Evolutionary conservation across 2,113 vertebrate genomes (phyloP).

Genomic region (Rhynchomys soricoides): DNA sequence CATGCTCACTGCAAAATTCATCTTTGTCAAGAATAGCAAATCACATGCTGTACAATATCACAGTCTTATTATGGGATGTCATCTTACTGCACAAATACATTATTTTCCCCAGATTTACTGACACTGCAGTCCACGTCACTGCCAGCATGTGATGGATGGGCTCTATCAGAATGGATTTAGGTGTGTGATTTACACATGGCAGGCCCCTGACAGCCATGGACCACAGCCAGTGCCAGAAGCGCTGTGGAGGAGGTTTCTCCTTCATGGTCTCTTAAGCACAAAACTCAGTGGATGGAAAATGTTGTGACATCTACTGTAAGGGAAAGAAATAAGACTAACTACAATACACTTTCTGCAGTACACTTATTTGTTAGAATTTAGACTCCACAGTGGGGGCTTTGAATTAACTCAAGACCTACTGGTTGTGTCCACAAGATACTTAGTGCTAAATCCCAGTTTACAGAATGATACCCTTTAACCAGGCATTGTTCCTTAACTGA

Average conservation of each 20-base stretch:
- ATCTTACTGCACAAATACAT: slow-evolving; percentile 79
- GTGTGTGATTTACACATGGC: slow-evolving; percentile 78
- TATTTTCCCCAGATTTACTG: slow-evolving; percentile 83
- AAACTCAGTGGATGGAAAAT: slow-evolving; percentile 62
- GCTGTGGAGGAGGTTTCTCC: slow-evolving; percentile 72
- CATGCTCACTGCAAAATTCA: slow-evolving; percentile 72
- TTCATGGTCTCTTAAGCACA: slow-evolving; percentile 80
- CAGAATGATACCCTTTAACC: background rate
- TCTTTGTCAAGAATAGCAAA: slow-evolving; percentile 83
- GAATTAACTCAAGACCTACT: background rate
- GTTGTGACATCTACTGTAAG: background rate
- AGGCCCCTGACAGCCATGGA: slow-evolving; percentile 58
- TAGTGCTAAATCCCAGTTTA: slow-evolving; percentile 1
- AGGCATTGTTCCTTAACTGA: background rate
- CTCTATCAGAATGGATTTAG: slow-evolving; percentile 53
- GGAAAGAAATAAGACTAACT: background rate
- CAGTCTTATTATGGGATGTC: slow-evolving; percentile 83
- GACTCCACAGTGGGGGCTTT: background rate
- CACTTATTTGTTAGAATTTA: slow-evolving; percentile 35
- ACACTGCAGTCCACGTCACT: background rate
- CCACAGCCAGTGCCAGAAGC: slow-evolving; percentile 70
- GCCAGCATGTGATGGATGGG: slow-evolving; percentile 74
- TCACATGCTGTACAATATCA: slow-evolving; percentile 78
- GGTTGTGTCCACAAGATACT: background rate
- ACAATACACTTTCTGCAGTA: background rate